These are phyloP conservation scores for Schizopygopsis pylzovi DNA, from an alignment of 2,797 vertebrate species.

Conservation along the genomic window DNA sequence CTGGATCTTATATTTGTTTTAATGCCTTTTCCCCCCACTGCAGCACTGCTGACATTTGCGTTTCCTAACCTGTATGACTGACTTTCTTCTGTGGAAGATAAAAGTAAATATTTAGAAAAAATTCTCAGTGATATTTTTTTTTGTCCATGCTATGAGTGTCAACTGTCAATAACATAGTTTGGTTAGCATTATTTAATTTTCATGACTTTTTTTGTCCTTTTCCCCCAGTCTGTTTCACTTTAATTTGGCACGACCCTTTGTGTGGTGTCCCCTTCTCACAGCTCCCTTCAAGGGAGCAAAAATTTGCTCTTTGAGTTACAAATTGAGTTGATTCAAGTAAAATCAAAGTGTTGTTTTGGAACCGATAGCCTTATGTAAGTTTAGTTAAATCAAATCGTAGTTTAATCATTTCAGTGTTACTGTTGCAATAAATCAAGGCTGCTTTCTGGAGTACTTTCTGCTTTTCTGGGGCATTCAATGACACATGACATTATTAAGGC, in stretches of 20 bases:
- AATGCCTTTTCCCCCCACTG: not conserved
- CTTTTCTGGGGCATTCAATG: not conserved
- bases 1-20: not conserved
- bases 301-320: not conserved
- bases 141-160: not conserved
- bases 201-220: fast-evolving
- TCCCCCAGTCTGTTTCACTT: not conserved
- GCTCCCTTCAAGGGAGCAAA: not conserved
- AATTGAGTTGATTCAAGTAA: not conserved
- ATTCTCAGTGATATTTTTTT: too few species aligned
- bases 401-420: not conserved
- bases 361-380: too few species aligned
- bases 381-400: not conserved
- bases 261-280: not conserved
- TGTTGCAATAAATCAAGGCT: not conserved
- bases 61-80: not conserved
- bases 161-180: not conserved
- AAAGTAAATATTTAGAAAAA: not conserved
- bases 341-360: too few species aligned
- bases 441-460: not conserved
- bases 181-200: not conserved
- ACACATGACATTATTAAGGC: not conserved
- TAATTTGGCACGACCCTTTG: not conserved
- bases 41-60: not conserved
- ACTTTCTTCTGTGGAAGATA: not conserved